These are phyloP conservation scores for Dynastes tityus DNA, from an alignment of 2,888 invertebrate genomes.

Conservation along the genomic window DNA sequence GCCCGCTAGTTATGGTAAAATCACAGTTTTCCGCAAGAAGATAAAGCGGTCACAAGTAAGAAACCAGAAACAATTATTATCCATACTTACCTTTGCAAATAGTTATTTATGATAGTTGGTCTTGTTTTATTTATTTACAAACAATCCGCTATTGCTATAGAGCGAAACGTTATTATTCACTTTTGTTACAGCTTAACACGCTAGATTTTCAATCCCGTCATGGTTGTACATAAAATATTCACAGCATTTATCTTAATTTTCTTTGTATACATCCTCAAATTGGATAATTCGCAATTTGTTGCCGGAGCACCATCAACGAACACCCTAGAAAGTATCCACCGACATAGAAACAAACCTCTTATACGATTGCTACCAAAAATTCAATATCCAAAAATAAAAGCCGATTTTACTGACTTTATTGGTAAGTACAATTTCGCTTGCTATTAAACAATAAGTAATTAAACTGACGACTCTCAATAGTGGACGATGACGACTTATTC, in stretches of 20 bases:
- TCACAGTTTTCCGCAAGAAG: constrained; percentile 44
- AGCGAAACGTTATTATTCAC: background rate
- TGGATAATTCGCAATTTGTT: constrained; percentile 35
- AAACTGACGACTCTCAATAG: constrained; percentile 50
- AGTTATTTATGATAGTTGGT: background rate
- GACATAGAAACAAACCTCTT: constrained; percentile 58
- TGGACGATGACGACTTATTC: constrained; percentile 71
- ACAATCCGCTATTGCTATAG: background rate
- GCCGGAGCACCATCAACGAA: constrained; percentile 54
- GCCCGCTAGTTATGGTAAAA: constrained; percentile 1
- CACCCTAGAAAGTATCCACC: constrained; percentile 54
- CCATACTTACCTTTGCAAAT: constrained; percentile 11
- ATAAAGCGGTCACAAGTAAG: constrained; percentile 34
- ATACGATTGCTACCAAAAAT: constrained; percentile 56
- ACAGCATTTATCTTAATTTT: constrained; percentile 18
- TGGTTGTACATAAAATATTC: constrained; percentile 8
- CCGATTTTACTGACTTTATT: constrained; percentile 62
- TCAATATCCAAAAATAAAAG: constrained; percentile 61
- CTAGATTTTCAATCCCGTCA: background rate
- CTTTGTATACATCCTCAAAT: background rate
- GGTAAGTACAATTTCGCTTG: constrained; percentile 54
- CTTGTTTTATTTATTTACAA: background rate
- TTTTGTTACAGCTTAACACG: background rate
- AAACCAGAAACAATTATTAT: constrained; percentile 6
- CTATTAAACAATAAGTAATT: background rate